Percentiles rank a stretch among this genome's conserved stretches.
phyloP scores from a whole-genome alignment of 2,888 invertebrate species.

The Hirtodrosophila confusa region DNA sequence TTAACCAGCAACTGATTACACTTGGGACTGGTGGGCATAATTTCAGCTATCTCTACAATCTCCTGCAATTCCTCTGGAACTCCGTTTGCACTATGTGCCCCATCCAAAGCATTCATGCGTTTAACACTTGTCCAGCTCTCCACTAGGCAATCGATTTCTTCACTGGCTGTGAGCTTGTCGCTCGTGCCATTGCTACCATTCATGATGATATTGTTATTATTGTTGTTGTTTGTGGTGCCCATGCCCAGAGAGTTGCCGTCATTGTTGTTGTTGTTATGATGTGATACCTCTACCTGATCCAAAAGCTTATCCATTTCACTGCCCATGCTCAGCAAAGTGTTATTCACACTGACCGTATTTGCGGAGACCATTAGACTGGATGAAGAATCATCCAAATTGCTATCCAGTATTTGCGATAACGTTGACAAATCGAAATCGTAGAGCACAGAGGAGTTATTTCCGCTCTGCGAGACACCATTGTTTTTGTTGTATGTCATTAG shows the following conservation, averaged over 20 bases:
- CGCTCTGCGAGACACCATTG: slow-evolving; percentile 53
- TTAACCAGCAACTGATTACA: slow-evolving; percentile 88
- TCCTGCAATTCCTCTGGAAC: slow-evolving; percentile 51
- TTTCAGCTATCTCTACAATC: slow-evolving; percentile 84
- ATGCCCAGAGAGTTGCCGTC: slow-evolving; percentile 38
- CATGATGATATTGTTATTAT: slow-evolving; percentile 41
- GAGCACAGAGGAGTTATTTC: slow-evolving; percentile 67
- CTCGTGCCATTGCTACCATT: slow-evolving; percentile 60
- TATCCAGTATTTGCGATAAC: slow-evolving; percentile 68
- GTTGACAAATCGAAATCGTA: slow-evolving; percentile 74
- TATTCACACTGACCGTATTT: slow-evolving; percentile 66
- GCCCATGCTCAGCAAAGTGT: slow-evolving; percentile 58
- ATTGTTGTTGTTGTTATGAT: slow-evolving; percentile 62
- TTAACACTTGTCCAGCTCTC: slow-evolving; percentile 80
- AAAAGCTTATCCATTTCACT: slow-evolving; percentile 75
- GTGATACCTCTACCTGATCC: slow-evolving; percentile 58
- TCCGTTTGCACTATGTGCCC: slow-evolving; percentile 44
- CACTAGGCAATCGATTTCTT: slow-evolving; percentile 81
- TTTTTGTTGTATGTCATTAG: slow-evolving; percentile 71
- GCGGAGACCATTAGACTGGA: slow-evolving; percentile 58
- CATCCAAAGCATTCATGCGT: slow-evolving; percentile 75
- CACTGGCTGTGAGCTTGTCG: slow-evolving; percentile 68
- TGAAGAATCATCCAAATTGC: slow-evolving; percentile 59
- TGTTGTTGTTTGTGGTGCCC: slow-evolving; percentile 48
- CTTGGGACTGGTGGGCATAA: slow-evolving; percentile 88